Evolutionary conservation across 1,140 invertebrate genomes (phyloP).

Genomic region (Idris sp.): DNA sequence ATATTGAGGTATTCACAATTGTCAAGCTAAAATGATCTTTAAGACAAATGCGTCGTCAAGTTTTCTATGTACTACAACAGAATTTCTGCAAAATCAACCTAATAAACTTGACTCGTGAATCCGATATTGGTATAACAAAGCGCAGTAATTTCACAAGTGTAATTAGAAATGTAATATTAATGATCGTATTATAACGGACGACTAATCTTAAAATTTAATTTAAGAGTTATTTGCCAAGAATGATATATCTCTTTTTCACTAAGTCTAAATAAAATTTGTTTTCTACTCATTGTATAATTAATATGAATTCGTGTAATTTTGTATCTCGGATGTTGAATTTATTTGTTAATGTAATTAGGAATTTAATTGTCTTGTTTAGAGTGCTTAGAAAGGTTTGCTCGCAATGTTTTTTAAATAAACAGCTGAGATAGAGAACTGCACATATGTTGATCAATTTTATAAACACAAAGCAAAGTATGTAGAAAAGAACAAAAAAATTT

Average conservation of each 20-base stretch:
- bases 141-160: slow-evolving; percentile 11
- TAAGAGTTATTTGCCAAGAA: slow-evolving; percentile 8
- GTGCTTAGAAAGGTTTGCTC: no score
- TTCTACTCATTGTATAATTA: slow-evolving; percentile 3
- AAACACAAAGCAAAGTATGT: slow-evolving; percentile 21
- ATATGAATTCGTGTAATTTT: background rate
- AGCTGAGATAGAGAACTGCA: slow-evolving; percentile 2
- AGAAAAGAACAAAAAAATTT: slow-evolving; percentile 15
- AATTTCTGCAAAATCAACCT: slow-evolving; percentile 20
- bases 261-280: no score
- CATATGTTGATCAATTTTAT: slow-evolving; percentile 23
- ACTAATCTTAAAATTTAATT: slow-evolving; percentile 32
- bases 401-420: background rate
- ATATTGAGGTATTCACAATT: slow-evolving; percentile 27
- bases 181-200: slow-evolving; percentile 19
- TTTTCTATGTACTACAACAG: slow-evolving; percentile 25
- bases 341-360: no score
- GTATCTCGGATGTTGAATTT: no score
- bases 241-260: slow-evolving; percentile 10
- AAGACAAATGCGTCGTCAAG: slow-evolving; percentile 22
- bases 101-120: slow-evolving; percentile 27
- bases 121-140: slow-evolving; percentile 26
- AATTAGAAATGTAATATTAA: slow-evolving; percentile 45
- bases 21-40: slow-evolving; percentile 4
- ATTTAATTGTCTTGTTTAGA: no score